phyloP scores from a whole-genome alignment of 2,797 vertebrate genomes.

The Anguilla pacifica region DNA sequence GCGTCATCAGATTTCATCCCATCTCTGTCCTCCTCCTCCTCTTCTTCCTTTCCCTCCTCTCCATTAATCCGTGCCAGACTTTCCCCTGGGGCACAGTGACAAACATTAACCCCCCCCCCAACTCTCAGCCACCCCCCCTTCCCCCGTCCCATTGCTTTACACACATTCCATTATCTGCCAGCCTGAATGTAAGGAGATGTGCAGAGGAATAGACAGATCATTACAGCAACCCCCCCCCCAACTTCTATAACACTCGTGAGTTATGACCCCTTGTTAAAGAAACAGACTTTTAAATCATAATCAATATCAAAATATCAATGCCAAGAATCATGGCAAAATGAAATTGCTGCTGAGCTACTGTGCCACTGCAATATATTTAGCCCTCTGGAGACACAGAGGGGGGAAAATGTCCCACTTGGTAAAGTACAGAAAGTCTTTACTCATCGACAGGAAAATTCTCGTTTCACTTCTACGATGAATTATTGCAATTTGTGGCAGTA shows the following conservation, averaged over 20 bases:
- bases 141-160: conserved; percentile 61
- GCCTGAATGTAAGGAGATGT: conserved; percentile 61
- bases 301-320: conserved; percentile 70
- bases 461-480: conserved; percentile 18
- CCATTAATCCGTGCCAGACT: conserved; percentile 57
- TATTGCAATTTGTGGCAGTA: conserved; percentile 33
- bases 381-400: not conserved
- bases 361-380: not conserved
- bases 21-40: conserved; percentile 35
- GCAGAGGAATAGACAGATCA: conserved; percentile 63
- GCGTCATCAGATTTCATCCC: conserved; percentile 64
- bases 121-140: conserved; percentile 39
- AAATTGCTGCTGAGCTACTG: conserved; percentile 47
- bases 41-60: conserved; percentile 50
- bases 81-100: conserved; percentile 64
- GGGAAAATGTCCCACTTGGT: conserved; percentile 23
- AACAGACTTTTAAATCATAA: conserved; percentile 76
- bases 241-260: conserved; percentile 59
- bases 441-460: conserved; percentile 30
- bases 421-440: conserved; percentile 23
- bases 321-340: conserved; percentile 57
- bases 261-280: conserved; percentile 65
- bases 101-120: conserved; percentile 55
- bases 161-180: conserved; percentile 65
- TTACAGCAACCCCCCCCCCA: conserved; percentile 63